Conservation (phyloP, 92 coral and sea anemone genomes). For the Scolanthus callimorphus region DNA sequence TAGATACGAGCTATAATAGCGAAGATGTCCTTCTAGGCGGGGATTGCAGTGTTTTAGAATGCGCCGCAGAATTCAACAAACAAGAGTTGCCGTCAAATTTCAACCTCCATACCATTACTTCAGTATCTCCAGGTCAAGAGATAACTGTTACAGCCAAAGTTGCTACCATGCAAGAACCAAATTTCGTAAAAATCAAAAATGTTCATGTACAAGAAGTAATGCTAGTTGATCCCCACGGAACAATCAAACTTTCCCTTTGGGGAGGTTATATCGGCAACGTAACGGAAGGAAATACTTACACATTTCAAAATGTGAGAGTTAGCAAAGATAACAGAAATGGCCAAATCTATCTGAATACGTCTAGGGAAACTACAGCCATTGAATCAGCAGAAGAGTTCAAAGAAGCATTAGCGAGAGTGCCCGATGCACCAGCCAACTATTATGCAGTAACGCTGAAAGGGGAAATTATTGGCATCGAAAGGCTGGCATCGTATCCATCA, state of each 20-base stretch:
- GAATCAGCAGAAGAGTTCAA: constrained; percentile 24
- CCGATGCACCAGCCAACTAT: constrained; percentile 12
- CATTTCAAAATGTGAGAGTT: constrained; percentile 37
- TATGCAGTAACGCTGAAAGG: no score
- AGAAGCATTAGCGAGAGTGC: constrained; percentile 28
- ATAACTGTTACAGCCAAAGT: constrained; percentile 51
- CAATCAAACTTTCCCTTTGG: constrained; percentile 27
- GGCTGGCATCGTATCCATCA: no score
- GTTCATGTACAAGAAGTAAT: constrained; percentile 16
- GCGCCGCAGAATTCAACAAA: constrained; percentile 16
- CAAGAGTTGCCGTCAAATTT: constrained; percentile 21
- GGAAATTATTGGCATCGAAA: no score
- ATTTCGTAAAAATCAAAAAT: not conserved
- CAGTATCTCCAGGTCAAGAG: constrained; percentile 36
- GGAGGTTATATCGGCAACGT: constrained; percentile 19
- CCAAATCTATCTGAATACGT: constrained; percentile 49
- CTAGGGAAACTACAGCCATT: constrained; percentile 42
- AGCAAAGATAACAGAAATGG: constrained; percentile 28
- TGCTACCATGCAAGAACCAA: constrained; percentile 1
- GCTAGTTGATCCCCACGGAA: constrained; percentile 33
- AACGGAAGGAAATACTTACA: constrained; percentile 31
- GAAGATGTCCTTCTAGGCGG: constrained; percentile 1
- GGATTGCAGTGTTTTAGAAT: constrained; percentile 10
- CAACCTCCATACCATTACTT: constrained; percentile 16
- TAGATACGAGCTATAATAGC: constrained; percentile 3